Evolutionary conservation across 1,140 invertebrate species (phyloP).

Genomic region (Conus betulinus): DNA sequence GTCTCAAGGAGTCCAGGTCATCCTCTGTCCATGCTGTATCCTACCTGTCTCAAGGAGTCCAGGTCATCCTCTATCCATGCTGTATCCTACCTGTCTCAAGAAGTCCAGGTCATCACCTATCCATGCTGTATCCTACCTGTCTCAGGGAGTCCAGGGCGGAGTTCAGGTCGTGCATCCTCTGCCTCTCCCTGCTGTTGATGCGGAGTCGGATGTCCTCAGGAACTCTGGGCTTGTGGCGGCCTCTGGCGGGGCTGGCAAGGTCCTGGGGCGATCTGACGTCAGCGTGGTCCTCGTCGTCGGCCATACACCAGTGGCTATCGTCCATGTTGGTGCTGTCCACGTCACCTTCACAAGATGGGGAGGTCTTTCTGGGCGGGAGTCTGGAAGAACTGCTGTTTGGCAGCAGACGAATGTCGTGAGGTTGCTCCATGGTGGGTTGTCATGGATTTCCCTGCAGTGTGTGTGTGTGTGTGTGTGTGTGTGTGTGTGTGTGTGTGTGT

Average conservation of each 20-base stretch:
- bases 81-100: conserved; percentile 64
- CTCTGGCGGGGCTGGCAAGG: background rate
- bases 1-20: conserved; percentile 73
- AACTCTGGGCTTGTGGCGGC: conserved; percentile 41
- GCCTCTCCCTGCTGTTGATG: conserved; percentile 71
- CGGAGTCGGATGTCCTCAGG: conserved; percentile 65
- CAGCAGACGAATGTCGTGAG: background rate
- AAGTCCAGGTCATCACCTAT: conserved; percentile 76
- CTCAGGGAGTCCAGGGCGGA: conserved; percentile 72
- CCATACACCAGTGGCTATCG: conserved; percentile 19
- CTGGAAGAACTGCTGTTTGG: background rate
- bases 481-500: no score
- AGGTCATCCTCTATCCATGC: conserved; percentile 75
- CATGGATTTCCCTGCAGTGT: no score
- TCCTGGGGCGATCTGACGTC: background rate
- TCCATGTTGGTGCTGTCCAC: background rate
- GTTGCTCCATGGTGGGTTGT: background rate
- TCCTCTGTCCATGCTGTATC: conserved; percentile 62
- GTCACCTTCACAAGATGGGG: background rate
- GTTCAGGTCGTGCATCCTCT: conserved; percentile 75
- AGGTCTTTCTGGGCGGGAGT: background rate
- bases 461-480: no score
- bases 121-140: conserved; percentile 65
- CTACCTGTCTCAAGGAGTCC: conserved; percentile 73
- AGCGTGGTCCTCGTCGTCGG: background rate